A percentile compares a stretch with the other conserved stretches of the same genome.
Evolutionary conservation across 2,797 vertebrate species (phyloP).

Genomic region (Girardinus metallicus): DNA sequence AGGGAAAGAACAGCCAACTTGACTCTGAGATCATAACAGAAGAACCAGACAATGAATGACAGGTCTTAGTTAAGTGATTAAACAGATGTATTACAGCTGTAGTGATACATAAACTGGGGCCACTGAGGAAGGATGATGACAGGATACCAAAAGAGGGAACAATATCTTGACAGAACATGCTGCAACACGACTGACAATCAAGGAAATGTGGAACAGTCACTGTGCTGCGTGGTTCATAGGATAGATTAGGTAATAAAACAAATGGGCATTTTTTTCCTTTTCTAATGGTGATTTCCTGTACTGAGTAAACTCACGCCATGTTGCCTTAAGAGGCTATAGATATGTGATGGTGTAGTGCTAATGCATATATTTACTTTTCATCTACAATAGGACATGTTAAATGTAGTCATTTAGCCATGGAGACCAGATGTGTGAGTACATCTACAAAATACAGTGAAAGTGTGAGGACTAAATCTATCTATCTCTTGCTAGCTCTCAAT

Average conservation of each 20-base stretch:
- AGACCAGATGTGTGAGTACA: neutral
- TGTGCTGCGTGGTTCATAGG: neutral
- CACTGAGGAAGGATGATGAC: neutral
- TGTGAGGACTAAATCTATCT: neutral
- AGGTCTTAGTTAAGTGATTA: neutral
- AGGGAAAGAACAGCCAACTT: neutral
- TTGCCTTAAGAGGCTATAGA: neutral
- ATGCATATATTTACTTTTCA: neutral
- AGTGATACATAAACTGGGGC: neutral
- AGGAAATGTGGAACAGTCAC: neutral
- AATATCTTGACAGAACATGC: neutral
- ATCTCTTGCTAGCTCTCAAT: neutral
- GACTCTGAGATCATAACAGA: neutral
- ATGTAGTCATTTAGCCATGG: neutral
- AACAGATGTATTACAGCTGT: neutral
- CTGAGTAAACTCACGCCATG: neutral
- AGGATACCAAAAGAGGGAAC: neutral
- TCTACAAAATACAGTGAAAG: neutral
- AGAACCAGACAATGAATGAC: neutral
- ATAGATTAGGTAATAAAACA: neutral
- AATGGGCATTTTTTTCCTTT: neutral
- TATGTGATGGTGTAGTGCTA: neutral
- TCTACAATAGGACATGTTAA: neutral
- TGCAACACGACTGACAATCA: neutral
- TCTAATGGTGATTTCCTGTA: neutral